These are phyloP conservation scores for Yponomeuta cagnagella DNA, from an alignment of 2,888 invertebrate genomes.

Conservation along the genomic window DNA sequence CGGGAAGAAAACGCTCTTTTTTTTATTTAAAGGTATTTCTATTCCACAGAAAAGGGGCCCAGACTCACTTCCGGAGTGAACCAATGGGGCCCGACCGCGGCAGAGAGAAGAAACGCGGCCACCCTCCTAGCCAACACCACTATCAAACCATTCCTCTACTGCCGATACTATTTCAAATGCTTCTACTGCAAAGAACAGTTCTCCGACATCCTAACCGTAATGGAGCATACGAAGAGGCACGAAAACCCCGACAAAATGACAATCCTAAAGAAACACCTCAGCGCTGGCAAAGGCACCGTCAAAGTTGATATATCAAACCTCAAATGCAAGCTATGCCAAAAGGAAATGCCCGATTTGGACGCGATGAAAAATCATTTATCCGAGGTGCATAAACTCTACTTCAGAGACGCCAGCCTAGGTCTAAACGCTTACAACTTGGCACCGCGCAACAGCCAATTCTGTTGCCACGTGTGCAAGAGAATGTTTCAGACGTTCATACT, in stretches of 20 bases:
- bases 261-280: constrained; percentile 43
- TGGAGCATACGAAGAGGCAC: constrained; percentile 41
- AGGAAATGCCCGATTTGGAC: constrained; percentile 35
- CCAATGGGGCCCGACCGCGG: constrained; percentile 51
- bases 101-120: constrained; percentile 53
- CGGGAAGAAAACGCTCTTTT: not conserved
- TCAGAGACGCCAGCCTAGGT: constrained; percentile 49
- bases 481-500: constrained; percentile 59
- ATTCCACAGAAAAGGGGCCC: not conserved
- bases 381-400: constrained; percentile 34
- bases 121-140: constrained; percentile 44
- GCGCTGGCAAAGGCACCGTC: constrained; percentile 50
- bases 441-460: constrained; percentile 39
- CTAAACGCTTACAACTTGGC: constrained; percentile 47
- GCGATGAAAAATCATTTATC: constrained; percentile 40
- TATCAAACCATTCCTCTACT: constrained; percentile 49
- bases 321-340: constrained; percentile 45
- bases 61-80: not conserved
- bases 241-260: constrained; percentile 34
- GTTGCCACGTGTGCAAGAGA: constrained; percentile 57
- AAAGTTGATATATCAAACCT: constrained; percentile 55
- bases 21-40: not conserved
- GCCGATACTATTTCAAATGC: constrained; percentile 55
- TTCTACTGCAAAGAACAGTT: constrained; percentile 51
- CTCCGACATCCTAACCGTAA: constrained; percentile 39